Evolutionary conservation across 2,113 vertebrate species (phyloP), one percentile per base, ranked within the genome.

Genomic region (Phodopus roborovskii): DNA sequence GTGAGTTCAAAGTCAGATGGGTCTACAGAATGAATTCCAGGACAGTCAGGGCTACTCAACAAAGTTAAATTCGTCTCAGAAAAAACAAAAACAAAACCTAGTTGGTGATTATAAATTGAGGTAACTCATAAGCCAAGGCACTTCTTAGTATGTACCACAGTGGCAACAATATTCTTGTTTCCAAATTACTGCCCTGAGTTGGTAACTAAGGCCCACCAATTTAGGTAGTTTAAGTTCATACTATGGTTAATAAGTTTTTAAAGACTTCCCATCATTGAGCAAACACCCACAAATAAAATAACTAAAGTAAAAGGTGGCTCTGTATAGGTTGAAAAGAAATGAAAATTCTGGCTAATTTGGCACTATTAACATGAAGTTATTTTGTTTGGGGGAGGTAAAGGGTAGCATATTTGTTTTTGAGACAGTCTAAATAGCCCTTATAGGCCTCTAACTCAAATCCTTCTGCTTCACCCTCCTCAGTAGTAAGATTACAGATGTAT

Each of bases 101-200:
- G 78, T 91, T 50, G 88, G 26, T 13, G 30, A 33, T 56, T 74
- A 96, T 26, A 22, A 42, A 90, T 0, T 83, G 39, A 73, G 74
- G 20, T 62, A 95, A 79, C 45, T 70, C 60, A 71, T n/a, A 87
- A 86, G 42, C 0, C 81, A 28, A 68, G 50, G n/a, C 24, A 92
- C 36, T 56, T 56, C 13, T 53, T 74, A 16, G 7, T 42, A 92
- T 12, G 5, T 42, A 91, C 60, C 16, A 4, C 13, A 22, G 20
- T 82, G 16, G 56, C 20, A 36, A 89, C 56, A 87, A 92, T 56
- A 93, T 53, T 96, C 19, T 68, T 83, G 56, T 77, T 73, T 87
- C 60, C 53, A 91, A 89, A 62, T 84, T 58, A 94, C 26, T 77
- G n/a, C 85, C 94, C 56, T 95, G 33, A 84, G 73, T 15, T 91